Conservation (phyloP, 2,888 invertebrate genomes). For the Drosophila neoperkinsi region DNA sequence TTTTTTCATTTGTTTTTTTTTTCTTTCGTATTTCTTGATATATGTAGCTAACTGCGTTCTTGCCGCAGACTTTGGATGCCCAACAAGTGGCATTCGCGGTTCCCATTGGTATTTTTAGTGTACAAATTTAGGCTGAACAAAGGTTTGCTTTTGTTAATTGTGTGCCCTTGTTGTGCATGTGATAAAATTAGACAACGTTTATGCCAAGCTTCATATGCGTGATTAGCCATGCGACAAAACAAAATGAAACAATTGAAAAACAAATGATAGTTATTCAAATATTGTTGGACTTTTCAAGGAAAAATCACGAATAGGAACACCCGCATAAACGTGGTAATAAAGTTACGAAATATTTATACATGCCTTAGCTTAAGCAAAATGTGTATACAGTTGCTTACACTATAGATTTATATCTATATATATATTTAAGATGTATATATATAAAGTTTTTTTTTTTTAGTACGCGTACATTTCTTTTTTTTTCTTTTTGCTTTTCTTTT, state of each 20-base stretch:
- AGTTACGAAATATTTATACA: conserved; percentile 57
- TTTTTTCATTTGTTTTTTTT: background rate
- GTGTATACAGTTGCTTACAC: conserved; percentile 50
- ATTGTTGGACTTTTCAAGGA: conserved; percentile 18
- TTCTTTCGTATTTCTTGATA: background rate
- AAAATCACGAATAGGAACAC: conserved; percentile 49
- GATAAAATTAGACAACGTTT: conserved; percentile 40
- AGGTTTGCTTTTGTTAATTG: conserved; percentile 1
- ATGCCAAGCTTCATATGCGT: conserved; percentile 45
- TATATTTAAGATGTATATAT: conserved; percentile 67
- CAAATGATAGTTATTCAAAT: conserved; percentile 8
- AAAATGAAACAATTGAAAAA: background rate
- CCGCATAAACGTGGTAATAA: conserved; percentile 55
- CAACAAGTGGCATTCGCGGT: conserved; percentile 45
- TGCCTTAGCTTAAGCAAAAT: conserved; percentile 64
- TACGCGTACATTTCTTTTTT: conserved; percentile 57
- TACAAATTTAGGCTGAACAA: conserved; percentile 21
- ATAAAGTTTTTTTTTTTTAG: conserved; percentile 56
- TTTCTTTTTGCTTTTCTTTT: conserved; percentile 39
- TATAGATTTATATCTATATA: conserved; percentile 51
- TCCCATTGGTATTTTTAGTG: conserved; percentile 6
- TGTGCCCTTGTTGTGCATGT: conserved; percentile 52
- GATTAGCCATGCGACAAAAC: conserved; percentile 14
- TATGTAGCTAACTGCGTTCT: conserved; percentile 50
- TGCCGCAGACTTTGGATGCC: conserved; percentile 57